These are phyloP conservation scores for Cottoperca gobio DNA, from an alignment of 2,797 vertebrate genomes.

Conservation along the genomic window DNA sequence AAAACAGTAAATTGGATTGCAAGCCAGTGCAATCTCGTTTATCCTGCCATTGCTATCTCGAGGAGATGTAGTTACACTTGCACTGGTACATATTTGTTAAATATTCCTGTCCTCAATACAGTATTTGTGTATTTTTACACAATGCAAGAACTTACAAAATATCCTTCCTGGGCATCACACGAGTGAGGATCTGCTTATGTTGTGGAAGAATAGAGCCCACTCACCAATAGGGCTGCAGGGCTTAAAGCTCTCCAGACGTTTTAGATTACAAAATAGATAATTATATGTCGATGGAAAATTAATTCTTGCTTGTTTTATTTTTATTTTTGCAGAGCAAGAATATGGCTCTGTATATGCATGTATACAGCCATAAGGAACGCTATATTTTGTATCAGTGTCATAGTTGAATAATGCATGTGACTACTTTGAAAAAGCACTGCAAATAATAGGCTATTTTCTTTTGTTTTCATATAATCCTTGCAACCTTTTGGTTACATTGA, in stretches of 20 bases:
- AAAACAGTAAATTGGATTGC: constrained; percentile 10
- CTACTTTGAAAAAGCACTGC: too few species aligned
- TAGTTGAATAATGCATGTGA: too few species aligned
- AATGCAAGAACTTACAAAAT: neutral
- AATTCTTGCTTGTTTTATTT: neutral
- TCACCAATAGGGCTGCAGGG: neutral
- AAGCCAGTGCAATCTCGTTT: constrained; percentile 7
- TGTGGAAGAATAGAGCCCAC: neutral
- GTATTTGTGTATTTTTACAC: neutral
- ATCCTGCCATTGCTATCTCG: neutral
- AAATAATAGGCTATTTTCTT: too few species aligned
- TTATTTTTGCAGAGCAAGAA: neutral
- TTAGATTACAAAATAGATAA: neutral
- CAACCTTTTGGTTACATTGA: too few species aligned
- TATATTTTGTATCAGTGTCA: neutral
- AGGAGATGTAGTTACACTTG: neutral
- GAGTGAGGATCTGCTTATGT: neutral
- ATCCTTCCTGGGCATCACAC: neutral
- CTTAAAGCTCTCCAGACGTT: neutral
- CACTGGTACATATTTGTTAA: neutral
- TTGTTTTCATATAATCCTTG: too few species aligned
- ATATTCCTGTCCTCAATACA: neutral
- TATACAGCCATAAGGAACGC: neutral
- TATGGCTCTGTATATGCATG: neutral
- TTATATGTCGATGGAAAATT: too few species aligned